Base-by-base conservation (phyloP, 2,113 vertebrate genomes). In the Neotoma lepida region DNA sequence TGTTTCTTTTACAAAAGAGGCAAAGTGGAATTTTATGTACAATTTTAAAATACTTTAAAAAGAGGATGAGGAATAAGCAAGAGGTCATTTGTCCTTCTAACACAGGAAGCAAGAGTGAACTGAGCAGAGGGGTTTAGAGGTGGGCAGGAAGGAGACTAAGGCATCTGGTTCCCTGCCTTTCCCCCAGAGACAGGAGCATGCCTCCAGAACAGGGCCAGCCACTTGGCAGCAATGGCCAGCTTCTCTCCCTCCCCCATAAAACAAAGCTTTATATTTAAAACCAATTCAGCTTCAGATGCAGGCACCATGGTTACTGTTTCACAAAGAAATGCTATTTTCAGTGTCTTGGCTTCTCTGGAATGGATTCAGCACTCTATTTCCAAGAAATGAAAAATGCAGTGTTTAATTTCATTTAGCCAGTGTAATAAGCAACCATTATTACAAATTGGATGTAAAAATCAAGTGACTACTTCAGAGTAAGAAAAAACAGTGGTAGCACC, bases 221-320 rank as follows among this genome's bases (percentile, higher is more conserved):
- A 7, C 2, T 41, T 66, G 20, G 81, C 4, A 24, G n/a, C 28
- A 30, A 63, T 8, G 33, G 15, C 49, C 44, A n/a, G 73, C 64
- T 49, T 58, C 86, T 88, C 22, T 68, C 68, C 66, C 63, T n/a
- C 17, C 73, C 15, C 30, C 81, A 20, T 2, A 64, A 80, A 86
- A 81, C 39, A 46, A 85, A 93, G n/a, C 92, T 93, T 73, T 17
- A 15, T 28, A 58, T 85, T 86, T 88, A 58, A 91, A 94, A 80
- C 81, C 88, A 88, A n/a, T 14, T 39, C 76, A 46, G 86, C 81
- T 77, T 84, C 73, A 61, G 44, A 88, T 46, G 39, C 68, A 94
- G 66, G 91, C 93, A 92, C 96, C 94, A 96, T 92, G 95, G 94
- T 95, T 90, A 93, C 95, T 66, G 86, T 82, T 81, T 90, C 86